A percentile compares a stretch with the other conserved stretches of the same genome.
Evolutionary conservation across 92 coral and sea anemone genomes (phyloP).

Genomic region (Epizoanthus illoricatus): DNA sequence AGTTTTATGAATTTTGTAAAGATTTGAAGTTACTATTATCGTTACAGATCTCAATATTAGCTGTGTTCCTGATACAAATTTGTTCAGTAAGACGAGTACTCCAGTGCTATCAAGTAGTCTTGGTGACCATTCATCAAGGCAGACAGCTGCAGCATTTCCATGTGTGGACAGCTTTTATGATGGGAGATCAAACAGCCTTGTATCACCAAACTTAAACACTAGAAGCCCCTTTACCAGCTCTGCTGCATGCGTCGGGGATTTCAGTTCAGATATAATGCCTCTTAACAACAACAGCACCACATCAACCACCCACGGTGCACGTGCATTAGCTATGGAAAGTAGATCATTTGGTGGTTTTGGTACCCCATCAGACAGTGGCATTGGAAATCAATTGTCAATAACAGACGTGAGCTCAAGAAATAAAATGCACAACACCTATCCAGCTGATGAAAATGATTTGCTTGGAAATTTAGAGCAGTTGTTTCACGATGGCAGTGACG

Average conservation of each 20-base stretch:
- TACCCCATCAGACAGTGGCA: slow-evolving; percentile 31
- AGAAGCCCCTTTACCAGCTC: slow-evolving; percentile 13
- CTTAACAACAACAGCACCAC: slow-evolving; percentile 19
- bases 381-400: slow-evolving; percentile 18
- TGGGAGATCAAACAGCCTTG: neutral
- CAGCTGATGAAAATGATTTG: neutral
- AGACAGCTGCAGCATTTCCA: slow-evolving; percentile 34
- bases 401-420: too few species aligned
- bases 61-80: neutral
- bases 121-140: neutral
- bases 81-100: neutral
- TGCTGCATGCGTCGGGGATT: neutral
- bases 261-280: neutral
- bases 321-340: neutral
- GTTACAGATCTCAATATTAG: neutral
- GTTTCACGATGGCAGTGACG: slow-evolving; percentile 49
- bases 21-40: neutral
- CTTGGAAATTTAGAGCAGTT: slow-evolving; percentile 1
- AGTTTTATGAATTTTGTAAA: neutral
- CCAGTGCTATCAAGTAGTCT: neutral
- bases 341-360: neutral
- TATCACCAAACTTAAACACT: neutral
- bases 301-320: neutral
- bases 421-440: neutral
- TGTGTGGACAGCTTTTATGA: slow-evolving; percentile 58